Conservation (phyloP, 2,113 vertebrate species). For the Austrofundulus limnaeus region DNA sequence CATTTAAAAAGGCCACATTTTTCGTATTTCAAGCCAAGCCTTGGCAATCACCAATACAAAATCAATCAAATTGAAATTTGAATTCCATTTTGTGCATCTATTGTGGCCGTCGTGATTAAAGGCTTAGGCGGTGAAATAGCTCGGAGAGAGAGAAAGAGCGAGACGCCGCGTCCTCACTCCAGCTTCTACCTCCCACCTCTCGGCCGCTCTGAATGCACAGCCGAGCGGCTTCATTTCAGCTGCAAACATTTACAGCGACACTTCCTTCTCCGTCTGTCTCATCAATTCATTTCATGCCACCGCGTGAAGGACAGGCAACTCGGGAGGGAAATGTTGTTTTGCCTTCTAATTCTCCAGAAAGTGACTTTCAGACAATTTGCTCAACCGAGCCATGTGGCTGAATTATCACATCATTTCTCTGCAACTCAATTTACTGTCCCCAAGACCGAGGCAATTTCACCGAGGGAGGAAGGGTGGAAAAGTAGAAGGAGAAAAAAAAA, state of each 20-base stretch:
- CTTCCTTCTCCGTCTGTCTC: slow-evolving; percentile 57
- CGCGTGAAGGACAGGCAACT: slow-evolving; percentile 67
- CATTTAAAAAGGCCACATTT: slow-evolving; percentile 25
- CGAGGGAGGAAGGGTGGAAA: slow-evolving; percentile 16
- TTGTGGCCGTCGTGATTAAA: slow-evolving; percentile 65
- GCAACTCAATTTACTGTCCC: slow-evolving; percentile 67
- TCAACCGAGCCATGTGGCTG: slow-evolving; percentile 47
- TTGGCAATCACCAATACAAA: slow-evolving; percentile 65
- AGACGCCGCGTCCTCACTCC: slow-evolving; percentile 31
- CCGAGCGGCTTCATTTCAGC: slow-evolving; percentile 60
- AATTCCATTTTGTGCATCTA: slow-evolving; percentile 64
- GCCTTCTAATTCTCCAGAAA: slow-evolving; percentile 69
- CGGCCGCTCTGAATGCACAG: slow-evolving; percentile 59
- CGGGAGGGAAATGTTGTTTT: slow-evolving; percentile 62
- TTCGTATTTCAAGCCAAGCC: slow-evolving; percentile 22
- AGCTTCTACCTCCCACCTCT: slow-evolving; percentile 49
- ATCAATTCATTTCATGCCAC: slow-evolving; percentile 68
- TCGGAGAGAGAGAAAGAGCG: slow-evolving; percentile 26
- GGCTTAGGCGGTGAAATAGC: slow-evolving; percentile 66
- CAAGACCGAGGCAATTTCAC: slow-evolving; percentile 68
- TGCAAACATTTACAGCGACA: slow-evolving; percentile 66
- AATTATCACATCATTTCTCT: slow-evolving; percentile 68
- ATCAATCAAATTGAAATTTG: slow-evolving; percentile 69
- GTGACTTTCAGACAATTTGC: slow-evolving; percentile 64
- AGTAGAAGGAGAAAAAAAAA: neutral